Conservation (phyloP, 53 echinoderm and acorn worm genomes). For the Zoroaster sp. region DNA sequence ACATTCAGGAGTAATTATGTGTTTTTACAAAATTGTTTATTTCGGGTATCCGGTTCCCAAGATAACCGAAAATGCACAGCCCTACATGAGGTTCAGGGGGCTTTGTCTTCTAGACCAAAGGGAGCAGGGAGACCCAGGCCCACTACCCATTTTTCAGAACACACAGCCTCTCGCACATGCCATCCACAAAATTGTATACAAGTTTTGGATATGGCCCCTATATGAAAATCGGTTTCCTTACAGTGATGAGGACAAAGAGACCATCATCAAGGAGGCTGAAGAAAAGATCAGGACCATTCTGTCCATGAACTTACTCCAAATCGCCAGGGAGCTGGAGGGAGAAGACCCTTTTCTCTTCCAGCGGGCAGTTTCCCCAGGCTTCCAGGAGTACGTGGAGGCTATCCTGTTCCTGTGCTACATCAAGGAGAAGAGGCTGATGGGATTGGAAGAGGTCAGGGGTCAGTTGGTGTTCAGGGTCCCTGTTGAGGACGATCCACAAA, state of each 20-base stretch:
- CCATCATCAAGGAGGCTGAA: slow-evolving; percentile 73
- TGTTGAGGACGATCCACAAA: neutral
- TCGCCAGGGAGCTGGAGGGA: slow-evolving; percentile 76
- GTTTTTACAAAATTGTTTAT: no score
- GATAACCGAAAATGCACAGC: no score
- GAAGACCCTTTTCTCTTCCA: slow-evolving; percentile 74
- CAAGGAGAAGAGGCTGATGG: slow-evolving; percentile 57
- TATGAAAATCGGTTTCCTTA: neutral
- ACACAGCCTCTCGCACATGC: no score
- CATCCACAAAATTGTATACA: no score
- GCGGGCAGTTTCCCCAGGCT: slow-evolving; percentile 76
- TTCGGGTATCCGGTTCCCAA: no score
- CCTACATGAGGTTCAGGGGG: no score
- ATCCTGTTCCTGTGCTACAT: slow-evolving; percentile 77
- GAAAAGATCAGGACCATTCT: slow-evolving; percentile 64
- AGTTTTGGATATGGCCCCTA: no score
- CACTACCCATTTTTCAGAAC: no score
- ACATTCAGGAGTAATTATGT: no score
- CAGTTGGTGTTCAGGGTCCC: slow-evolving; percentile 50
- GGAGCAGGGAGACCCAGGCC: no score
- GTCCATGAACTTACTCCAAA: slow-evolving; percentile 52
- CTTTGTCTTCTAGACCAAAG: no score
- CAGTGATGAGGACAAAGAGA: slow-evolving; percentile 64
- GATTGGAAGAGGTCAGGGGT: slow-evolving; percentile 57
- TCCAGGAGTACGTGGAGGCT: slow-evolving; percentile 93